A percentile compares a stretch with the other conserved stretches of the same genome.
Conservation (phyloP, 2,113 vertebrate species). For the Columba janthina region DNA sequence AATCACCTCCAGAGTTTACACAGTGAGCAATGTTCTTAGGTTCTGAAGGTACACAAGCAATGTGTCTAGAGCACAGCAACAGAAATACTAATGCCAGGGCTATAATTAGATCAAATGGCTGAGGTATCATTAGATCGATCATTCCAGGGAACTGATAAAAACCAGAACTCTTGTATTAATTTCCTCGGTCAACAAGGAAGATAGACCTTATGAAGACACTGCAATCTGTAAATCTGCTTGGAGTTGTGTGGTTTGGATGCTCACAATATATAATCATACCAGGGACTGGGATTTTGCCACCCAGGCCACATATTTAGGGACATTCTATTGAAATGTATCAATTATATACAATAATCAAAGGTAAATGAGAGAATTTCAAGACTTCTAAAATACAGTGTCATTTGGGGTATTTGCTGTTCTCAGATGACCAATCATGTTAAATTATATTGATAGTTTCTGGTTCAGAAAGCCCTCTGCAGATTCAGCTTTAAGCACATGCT, state of each 20-base stretch:
- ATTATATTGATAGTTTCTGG: background rate
- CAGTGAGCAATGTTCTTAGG: background rate
- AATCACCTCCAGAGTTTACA: background rate
- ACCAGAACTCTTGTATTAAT: background rate
- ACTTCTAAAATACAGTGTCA: background rate
- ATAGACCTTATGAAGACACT: background rate
- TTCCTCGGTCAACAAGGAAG: background rate
- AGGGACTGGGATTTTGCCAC: background rate
- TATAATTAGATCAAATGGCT: background rate
- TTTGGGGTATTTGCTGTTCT: background rate
- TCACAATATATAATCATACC: background rate
- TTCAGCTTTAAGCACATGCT: background rate
- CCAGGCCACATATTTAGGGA: background rate
- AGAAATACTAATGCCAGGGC: background rate
- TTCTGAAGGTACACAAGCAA: constrained; percentile 1
- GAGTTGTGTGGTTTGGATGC: background rate
- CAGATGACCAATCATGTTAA: background rate
- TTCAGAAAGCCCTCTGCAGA: background rate
- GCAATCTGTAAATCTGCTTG: background rate
- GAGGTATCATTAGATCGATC: background rate
- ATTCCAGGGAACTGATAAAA: background rate
- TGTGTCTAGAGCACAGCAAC: background rate
- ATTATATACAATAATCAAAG: background rate
- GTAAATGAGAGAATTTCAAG: background rate
- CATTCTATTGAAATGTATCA: background rate